These are phyloP conservation scores for Drosophila histrio DNA, from an alignment of 2,888 invertebrate genomes.

Conservation along the genomic window DNA sequence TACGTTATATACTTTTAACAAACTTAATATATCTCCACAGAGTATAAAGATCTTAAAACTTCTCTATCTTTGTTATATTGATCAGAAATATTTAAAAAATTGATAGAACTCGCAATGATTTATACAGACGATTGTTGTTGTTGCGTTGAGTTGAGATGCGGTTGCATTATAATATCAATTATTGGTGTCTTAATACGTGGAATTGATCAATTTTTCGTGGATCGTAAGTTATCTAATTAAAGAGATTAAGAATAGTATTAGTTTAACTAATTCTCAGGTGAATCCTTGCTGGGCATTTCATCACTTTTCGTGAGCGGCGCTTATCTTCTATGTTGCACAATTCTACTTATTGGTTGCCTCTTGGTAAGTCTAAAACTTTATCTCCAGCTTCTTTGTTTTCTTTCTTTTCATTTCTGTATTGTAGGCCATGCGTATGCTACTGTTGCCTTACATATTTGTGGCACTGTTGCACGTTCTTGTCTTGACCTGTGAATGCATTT, in stretches of 20 bases:
- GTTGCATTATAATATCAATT: conserved; percentile 66
- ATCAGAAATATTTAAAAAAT: neutral
- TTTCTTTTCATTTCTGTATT: neutral
- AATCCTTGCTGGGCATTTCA: conserved; percentile 40
- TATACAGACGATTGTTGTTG: conserved; percentile 64
- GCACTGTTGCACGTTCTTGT: conserved; percentile 39
- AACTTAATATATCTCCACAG: too few species aligned
- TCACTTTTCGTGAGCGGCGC: conserved; percentile 55
- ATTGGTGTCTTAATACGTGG: conserved; percentile 64
- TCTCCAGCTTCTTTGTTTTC: neutral
- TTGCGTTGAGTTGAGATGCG: conserved; percentile 54
- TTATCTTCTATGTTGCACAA: conserved; percentile 58
- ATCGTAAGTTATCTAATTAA: conserved; percentile 43
- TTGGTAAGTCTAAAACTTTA: conserved; percentile 29
- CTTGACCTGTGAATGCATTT: conserved; percentile 38
- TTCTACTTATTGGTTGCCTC: conserved; percentile 50
- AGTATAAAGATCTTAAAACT: too few species aligned
- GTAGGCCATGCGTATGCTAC: conserved; percentile 38
- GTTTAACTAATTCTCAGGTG: conserved; percentile 16
- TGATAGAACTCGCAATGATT: conserved; percentile 35
- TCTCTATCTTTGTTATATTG: neutral
- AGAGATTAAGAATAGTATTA: neutral
- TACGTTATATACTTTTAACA: too few species aligned
- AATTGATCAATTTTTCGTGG: conserved; percentile 52
- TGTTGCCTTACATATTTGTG: conserved; percentile 56